Percentiles rank a stretch among this genome's conserved stretches.
phyloP scores from a whole-genome alignment of 2,113 vertebrate genomes.

The Suricata suricatta region DNA sequence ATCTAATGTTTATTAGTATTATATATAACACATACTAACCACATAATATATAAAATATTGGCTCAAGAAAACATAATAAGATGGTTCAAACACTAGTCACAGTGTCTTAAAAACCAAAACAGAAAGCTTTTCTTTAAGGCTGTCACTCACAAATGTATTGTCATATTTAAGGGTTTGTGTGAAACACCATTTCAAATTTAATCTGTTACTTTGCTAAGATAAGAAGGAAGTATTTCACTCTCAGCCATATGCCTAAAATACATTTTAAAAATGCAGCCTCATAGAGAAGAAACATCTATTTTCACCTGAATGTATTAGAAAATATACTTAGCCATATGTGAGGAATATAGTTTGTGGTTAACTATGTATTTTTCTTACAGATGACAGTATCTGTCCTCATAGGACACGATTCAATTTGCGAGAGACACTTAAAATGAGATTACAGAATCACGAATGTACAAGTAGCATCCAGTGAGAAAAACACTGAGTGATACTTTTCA shows the following conservation, averaged over 20 bases:
- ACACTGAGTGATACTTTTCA: not conserved
- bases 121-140: not conserved
- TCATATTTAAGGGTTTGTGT: not conserved
- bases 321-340: not conserved
- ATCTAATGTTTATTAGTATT: not conserved
- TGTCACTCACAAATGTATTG: not conserved
- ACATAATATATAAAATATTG: not conserved
- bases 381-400: not conserved
- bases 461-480: not conserved
- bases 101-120: not conserved
- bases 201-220: not conserved
- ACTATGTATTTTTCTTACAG: not conserved
- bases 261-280: not conserved
- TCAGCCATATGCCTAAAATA: not conserved
- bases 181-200: not conserved
- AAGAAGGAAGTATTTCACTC: not conserved
- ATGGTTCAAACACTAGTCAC: not conserved
- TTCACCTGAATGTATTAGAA: not conserved
- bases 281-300: not conserved
- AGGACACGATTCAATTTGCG: constrained; percentile 40
- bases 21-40: not conserved
- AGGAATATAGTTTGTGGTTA: not conserved
- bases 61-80: not conserved
- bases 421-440: not conserved
- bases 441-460: not conserved